These are phyloP conservation scores for Drosophila athabasca DNA, from an alignment of 1,140 invertebrate genomes.

Conservation along the genomic window DNA sequence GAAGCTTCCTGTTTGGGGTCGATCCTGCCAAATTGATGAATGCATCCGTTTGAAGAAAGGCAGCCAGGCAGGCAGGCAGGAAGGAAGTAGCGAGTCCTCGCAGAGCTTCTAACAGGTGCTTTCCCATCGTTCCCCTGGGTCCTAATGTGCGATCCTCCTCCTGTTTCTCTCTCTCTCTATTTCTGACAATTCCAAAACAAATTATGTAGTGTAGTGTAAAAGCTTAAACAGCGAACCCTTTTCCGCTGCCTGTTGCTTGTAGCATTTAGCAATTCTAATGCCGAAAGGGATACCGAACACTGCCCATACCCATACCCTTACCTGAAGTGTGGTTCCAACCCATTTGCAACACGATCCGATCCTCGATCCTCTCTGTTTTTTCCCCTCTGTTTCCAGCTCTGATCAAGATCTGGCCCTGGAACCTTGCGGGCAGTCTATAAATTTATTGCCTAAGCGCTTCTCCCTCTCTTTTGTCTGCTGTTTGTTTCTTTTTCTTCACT, in stretches of 20 bases:
- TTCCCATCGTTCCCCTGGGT: constrained; percentile 40
- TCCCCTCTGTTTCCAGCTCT: neutral
- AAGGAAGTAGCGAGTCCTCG: constrained; percentile 50
- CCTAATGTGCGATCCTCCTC: constrained; percentile 60
- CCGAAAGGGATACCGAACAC: constrained; percentile 19
- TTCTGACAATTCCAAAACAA: constrained; percentile 18
- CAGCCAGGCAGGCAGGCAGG: constrained; percentile 1
- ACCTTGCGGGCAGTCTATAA: constrained; percentile 75
- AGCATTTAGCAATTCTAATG: constrained; percentile 80
- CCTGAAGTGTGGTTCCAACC: constrained; percentile 56
- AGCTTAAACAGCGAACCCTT: constrained; percentile 58
- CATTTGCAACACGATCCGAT: constrained; percentile 60
- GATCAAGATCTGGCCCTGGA: constrained; percentile 27
- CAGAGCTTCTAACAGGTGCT: constrained; percentile 63
- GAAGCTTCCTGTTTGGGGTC: constrained; percentile 54
- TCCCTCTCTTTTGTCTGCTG: neutral
- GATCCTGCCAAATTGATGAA: constrained; percentile 78
- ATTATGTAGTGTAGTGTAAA: constrained; percentile 68
- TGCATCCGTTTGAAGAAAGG: constrained; percentile 75
- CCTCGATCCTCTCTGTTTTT: constrained; percentile 14
- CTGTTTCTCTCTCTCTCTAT: constrained; percentile 9
- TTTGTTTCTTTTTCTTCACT: constrained; percentile 1
- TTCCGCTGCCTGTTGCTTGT: constrained; percentile 13
- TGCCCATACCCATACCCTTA: neutral
- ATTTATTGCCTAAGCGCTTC: constrained; percentile 73